These are phyloP conservation scores for Nomada hirtipes DNA, from an alignment of 2,888 invertebrate genomes.

Conservation along the genomic window DNA sequence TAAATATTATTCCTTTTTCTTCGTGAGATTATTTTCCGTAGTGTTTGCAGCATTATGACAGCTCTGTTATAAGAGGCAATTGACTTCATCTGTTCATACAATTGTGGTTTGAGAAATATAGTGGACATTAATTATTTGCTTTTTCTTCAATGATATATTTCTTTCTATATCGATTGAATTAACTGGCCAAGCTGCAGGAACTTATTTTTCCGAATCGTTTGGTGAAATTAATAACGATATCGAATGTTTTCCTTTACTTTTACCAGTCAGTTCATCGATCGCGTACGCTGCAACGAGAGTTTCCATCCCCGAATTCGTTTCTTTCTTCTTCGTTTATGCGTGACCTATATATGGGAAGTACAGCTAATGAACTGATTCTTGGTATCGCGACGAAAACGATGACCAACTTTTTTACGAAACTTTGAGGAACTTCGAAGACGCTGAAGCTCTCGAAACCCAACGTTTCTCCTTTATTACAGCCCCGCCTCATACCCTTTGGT, in stretches of 20 bases:
- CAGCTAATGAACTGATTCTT: conserved; percentile 53
- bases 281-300: too few relatives aligned
- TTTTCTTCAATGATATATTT: too few relatives aligned
- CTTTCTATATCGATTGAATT: too few relatives aligned
- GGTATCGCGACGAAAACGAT: conserved; percentile 45
- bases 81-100: too few relatives aligned
- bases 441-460: conserved; percentile 58
- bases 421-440: conserved; percentile 53
- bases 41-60: not conserved
- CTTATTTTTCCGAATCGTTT: too few relatives aligned
- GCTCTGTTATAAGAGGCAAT: too few relatives aligned
- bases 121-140: too few relatives aligned
- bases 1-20: too few relatives aligned
- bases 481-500: conserved; percentile 40
- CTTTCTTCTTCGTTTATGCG: not conserved
- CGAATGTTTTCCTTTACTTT: not conserved
- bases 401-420: conserved; percentile 44
- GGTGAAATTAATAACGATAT: too few relatives aligned
- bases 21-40: not conserved
- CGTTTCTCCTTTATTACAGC: conserved; percentile 43
- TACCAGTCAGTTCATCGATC: not conserved
- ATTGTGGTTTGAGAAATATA: too few relatives aligned
- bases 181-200: too few relatives aligned
- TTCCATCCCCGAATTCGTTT: too few relatives aligned
- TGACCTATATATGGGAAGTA: conserved; percentile 39